Evolutionary conservation across 2,888 invertebrate genomes (phyloP).

Genomic region (Brenthis daphne): DNA sequence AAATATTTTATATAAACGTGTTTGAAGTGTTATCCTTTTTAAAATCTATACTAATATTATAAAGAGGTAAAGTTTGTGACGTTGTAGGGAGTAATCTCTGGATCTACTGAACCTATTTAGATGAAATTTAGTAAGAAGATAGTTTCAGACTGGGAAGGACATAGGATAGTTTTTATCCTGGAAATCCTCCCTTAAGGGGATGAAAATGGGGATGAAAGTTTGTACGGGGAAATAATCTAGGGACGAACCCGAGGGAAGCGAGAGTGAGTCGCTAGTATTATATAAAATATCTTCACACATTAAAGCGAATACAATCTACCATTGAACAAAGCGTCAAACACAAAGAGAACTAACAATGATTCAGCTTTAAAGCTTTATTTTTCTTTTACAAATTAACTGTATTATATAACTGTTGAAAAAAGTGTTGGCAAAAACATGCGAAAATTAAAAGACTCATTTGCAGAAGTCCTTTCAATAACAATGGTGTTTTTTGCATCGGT

Average conservation of each 20-base stretch:
- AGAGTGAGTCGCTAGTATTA: neutral
- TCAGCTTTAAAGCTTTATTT: constrained; percentile 1
- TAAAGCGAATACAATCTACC: neutral
- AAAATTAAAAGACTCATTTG: constrained; percentile 22
- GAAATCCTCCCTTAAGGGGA: no score
- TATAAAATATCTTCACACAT: neutral
- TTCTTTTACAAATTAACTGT: constrained; percentile 8
- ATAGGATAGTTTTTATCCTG: no score
- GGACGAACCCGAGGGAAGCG: no score
- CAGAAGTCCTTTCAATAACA: constrained; percentile 32
- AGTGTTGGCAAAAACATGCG: constrained; percentile 30
- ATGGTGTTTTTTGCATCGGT: constrained; percentile 52
- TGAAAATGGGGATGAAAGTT: no score
- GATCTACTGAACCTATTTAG: no score
- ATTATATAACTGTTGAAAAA: constrained; percentile 13
- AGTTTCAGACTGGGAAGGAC: no score
- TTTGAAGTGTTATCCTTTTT: neutral
- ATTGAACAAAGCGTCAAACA: neutral
- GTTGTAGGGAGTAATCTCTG: no score
- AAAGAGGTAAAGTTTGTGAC: no score
- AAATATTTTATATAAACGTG: no score
- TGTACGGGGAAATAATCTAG: no score
- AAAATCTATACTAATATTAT: neutral
- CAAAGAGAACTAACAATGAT: constrained; percentile 7
- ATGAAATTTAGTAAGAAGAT: no score